Conservation (phyloP, 1,140 invertebrate species). For the Ostrea denselamellosa region DNA sequence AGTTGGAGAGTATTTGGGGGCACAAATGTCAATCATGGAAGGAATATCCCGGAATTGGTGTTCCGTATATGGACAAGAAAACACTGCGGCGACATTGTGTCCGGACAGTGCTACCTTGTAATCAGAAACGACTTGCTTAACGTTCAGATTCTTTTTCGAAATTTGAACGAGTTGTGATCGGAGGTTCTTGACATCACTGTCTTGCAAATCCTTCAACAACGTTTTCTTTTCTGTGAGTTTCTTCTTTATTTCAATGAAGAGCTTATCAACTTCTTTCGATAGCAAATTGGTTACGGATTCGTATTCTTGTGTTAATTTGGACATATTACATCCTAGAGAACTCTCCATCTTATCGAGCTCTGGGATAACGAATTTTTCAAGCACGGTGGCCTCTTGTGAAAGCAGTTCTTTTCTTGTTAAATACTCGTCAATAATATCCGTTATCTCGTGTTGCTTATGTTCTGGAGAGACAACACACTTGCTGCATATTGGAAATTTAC, state of each 20-base stretch:
- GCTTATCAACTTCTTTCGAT: background rate
- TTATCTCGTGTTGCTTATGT: constrained; percentile 17
- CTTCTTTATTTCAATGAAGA: background rate
- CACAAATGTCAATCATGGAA: background rate
- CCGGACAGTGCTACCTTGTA: background rate
- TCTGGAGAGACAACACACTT: constrained; percentile 2
- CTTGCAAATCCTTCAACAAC: background rate
- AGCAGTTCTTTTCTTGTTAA: constrained; percentile 2
- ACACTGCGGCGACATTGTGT: background rate
- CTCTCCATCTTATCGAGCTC: background rate
- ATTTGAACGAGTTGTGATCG: background rate
- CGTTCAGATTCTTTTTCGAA: background rate
- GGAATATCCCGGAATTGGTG: constrained; percentile 3
- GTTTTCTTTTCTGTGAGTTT: constrained; percentile 11
- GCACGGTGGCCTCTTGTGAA: background rate
- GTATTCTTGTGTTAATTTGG: background rate
- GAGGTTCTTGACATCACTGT: background rate
- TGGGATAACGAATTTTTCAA: background rate
- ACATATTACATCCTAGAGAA: background rate
- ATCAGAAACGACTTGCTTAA: background rate
- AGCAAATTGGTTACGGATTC: background rate
- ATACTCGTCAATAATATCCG: constrained; percentile 11
- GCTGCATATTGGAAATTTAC: background rate
- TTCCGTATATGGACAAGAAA: background rate
- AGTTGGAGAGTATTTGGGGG: constrained; percentile 3